These are phyloP conservation scores for Chloroclystis v-ata DNA, from an alignment of 2,888 invertebrate genomes.

Conservation along the genomic window DNA sequence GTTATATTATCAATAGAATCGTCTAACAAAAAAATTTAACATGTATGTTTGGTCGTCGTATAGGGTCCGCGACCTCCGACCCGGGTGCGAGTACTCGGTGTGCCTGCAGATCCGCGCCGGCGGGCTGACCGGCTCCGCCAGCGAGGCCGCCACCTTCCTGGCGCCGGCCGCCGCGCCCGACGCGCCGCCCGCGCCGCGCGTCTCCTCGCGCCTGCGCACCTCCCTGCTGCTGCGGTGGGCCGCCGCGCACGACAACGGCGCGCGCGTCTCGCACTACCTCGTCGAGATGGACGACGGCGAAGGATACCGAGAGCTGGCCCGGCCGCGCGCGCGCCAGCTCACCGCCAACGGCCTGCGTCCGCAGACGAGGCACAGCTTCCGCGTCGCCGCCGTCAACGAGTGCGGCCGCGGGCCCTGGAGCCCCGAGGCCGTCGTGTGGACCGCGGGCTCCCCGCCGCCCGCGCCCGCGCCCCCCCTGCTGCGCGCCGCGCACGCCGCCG, in stretches of 20 bases:
- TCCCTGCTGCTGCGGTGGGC: constrained; percentile 84
- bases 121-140: constrained; percentile 84
- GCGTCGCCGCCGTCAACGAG: constrained; percentile 89
- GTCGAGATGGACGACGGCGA: constrained; percentile 88
- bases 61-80: constrained; percentile 88
- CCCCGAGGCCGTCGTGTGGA: constrained; percentile 82
- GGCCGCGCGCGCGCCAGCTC: constrained; percentile 86
- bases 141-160: constrained; percentile 87
- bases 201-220: constrained; percentile 84
- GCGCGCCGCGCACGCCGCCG: constrained; percentile 78
- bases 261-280: constrained; percentile 85
- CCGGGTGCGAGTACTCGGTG: constrained; percentile 92
- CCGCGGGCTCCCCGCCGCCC: constrained; percentile 87
- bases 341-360: constrained; percentile 86
- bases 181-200: constrained; percentile 83
- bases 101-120: constrained; percentile 88
- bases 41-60: not conserved
- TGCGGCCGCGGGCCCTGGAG: constrained; percentile 86
- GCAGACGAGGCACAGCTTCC: constrained; percentile 88
- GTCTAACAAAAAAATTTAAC: no score
- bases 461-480: constrained; percentile 88
- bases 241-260: constrained; percentile 87
- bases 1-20: no score
- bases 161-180: constrained; percentile 91
- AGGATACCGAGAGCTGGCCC: constrained; percentile 84